Conservation (phyloP, 2,113 vertebrate species). For the Paradoxurus hermaphroditus region DNA sequence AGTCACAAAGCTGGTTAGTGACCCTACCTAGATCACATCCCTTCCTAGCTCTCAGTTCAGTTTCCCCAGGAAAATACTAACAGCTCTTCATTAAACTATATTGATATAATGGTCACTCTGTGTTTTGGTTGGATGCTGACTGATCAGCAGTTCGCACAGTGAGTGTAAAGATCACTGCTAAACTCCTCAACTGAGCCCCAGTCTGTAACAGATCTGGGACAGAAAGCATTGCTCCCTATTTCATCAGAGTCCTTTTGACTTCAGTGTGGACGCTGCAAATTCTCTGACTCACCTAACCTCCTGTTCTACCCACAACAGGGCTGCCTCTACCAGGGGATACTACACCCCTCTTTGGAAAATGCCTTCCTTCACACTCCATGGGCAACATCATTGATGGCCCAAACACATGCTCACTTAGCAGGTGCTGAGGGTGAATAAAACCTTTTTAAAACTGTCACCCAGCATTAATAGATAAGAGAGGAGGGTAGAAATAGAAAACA, state of each 20-base stretch:
- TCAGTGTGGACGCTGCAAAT: not conserved
- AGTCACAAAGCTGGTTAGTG: not conserved
- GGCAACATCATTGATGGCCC: not conserved
- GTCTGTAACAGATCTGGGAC: not conserved
- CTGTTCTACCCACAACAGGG: not conserved
- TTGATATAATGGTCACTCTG: not conserved
- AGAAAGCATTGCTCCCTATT: not conserved
- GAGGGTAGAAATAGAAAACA: not conserved
- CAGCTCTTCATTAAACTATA: not conserved
- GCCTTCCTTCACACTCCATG: not conserved
- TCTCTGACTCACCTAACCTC: not conserved
- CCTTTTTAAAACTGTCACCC: not conserved
- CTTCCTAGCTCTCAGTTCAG: not conserved
- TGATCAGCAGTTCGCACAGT: not conserved
- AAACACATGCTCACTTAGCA: not conserved
- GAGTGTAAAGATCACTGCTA: not conserved
- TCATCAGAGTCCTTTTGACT: not conserved
- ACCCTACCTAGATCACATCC: not conserved
- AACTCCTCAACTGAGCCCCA: not conserved
- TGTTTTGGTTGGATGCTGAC: not conserved
- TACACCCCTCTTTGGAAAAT: not conserved
- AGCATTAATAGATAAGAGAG: not conserved
- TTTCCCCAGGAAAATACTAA: not conserved
- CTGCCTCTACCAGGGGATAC: not conserved
- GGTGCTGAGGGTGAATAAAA: not conserved